Evolutionary conservation across 2,113 vertebrate species (phyloP), one percentile per base, ranked within the genome.

Genomic region (Sylvia atricapilla): DNA sequence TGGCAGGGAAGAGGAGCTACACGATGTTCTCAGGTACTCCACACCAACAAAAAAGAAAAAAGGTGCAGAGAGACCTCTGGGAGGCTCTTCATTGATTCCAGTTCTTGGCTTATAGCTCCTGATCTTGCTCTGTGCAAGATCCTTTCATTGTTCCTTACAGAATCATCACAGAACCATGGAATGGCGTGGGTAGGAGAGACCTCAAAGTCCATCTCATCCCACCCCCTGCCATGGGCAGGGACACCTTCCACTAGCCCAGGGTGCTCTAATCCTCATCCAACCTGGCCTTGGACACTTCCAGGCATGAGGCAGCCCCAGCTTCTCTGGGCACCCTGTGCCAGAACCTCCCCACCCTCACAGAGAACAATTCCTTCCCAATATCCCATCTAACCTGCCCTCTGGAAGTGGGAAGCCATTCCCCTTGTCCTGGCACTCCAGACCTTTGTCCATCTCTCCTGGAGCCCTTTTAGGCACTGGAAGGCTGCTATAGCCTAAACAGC

Each of bases 201-300:
- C 28, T 55, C 41, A 68, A 62, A 62, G n/a, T 2, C 6, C 69
- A 53, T 35, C 21, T 1, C 4, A 12, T 76, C 5, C 21, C 20
- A 60, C 17, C 11, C 25, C 11, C 23, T 60, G 19, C 33, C 69
- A 4, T 3, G 28, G 24, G 9, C 53, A 67, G 13, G 46, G 13
- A 60, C 46, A 21, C 20, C n/a, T 75, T 6, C 39, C 62, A 44
- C n/a, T 12, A 0, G 0, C 23, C 28, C 78, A 75, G 28, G 15
- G 0, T 39, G 28, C 20, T 75, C 46, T 52, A 66, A 73, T 22
- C 43, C 12, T 37, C 0, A 0, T 52, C 44, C 46, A 75, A 0
- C 53, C 46, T 18, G 53, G 69, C 11, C 62, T 47, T 31, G 47
- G 53, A 11, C 53, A 41, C 24, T 35, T 0, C 69, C 39, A 60